phyloP scores from a whole-genome alignment of 2,888 invertebrate species.

The Aphidius colemani region DNA sequence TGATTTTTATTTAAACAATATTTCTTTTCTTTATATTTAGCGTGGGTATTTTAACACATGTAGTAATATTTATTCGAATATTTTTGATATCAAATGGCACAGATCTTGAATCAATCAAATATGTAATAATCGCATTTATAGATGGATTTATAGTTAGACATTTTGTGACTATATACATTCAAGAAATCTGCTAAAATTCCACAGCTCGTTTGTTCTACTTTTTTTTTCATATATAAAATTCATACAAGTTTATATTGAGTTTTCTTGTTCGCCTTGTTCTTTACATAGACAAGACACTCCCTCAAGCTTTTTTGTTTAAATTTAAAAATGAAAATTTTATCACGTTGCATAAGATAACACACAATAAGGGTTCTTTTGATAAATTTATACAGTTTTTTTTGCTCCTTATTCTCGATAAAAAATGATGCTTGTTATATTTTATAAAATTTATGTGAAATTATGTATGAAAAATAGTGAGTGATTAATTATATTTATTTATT shows the following conservation, averaged over 20 bases:
- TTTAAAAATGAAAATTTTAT: no score
- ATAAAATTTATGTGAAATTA: no score
- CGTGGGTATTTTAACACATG: no score
- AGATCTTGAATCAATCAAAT: conserved; percentile 24
- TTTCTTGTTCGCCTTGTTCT: neutral
- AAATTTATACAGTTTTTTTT: neutral
- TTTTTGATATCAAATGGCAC: conserved; percentile 20
- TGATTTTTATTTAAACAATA: no score
- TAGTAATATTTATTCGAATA: conserved; percentile 7
- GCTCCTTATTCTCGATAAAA: neutral
- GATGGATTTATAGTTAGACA: neutral
- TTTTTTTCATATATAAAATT: neutral
- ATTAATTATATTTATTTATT: no score
- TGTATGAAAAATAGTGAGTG: no score
- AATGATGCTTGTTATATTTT: no score
- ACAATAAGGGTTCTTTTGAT: neutral
- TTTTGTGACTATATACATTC: conserved; percentile 22
- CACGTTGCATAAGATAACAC: neutral
- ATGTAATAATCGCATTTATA: conserved; percentile 12
- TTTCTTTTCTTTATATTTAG: no score
- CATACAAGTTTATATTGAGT: neutral
- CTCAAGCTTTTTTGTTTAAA: no score
- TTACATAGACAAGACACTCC: neutral
- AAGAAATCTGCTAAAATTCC: conserved; percentile 24
- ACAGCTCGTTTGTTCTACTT: conserved; percentile 24